Evolutionary conservation across 2,888 invertebrate species (phyloP).

Genomic region (Hemicrepidius hirtus): DNA sequence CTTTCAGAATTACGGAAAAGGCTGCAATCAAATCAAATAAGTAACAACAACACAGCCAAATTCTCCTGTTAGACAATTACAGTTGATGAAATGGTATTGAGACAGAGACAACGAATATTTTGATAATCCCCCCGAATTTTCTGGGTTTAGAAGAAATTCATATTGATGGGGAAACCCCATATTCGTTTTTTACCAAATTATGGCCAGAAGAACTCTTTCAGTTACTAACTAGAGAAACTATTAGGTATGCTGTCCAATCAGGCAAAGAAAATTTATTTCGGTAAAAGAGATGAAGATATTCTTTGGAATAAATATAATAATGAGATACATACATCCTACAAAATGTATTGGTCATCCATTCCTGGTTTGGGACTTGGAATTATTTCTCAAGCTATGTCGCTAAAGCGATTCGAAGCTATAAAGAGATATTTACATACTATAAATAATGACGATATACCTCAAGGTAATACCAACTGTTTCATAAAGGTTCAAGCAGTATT

Average conservation of each 20-base stretch:
- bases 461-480: constrained; percentile 49
- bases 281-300: constrained; percentile 45
- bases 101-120: constrained; percentile 7
- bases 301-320: constrained; percentile 51
- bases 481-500: constrained; percentile 47
- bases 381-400: constrained; percentile 49
- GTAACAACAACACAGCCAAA: too few relatives aligned
- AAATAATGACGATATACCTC: constrained; percentile 45
- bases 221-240: constrained; percentile 40
- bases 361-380: constrained; percentile 40
- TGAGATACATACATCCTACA: constrained; percentile 49
- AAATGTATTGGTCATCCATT: constrained; percentile 49
- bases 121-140: constrained; percentile 6
- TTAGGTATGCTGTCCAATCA: constrained; percentile 42
- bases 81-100: background rate
- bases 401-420: constrained; percentile 52
- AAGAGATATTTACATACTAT: constrained; percentile 50
- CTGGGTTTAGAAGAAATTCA: constrained; percentile 16
- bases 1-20: too few relatives aligned
- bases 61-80: too few relatives aligned
- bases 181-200: constrained; percentile 45
- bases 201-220: constrained; percentile 45
- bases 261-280: constrained; percentile 29
- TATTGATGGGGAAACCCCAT: constrained; percentile 39
- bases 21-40: too few relatives aligned